Evolutionary conservation across 2,797 vertebrate species (phyloP), one percentile per base, ranked within the genome.

Genomic region (Danio kyathit): DNA sequence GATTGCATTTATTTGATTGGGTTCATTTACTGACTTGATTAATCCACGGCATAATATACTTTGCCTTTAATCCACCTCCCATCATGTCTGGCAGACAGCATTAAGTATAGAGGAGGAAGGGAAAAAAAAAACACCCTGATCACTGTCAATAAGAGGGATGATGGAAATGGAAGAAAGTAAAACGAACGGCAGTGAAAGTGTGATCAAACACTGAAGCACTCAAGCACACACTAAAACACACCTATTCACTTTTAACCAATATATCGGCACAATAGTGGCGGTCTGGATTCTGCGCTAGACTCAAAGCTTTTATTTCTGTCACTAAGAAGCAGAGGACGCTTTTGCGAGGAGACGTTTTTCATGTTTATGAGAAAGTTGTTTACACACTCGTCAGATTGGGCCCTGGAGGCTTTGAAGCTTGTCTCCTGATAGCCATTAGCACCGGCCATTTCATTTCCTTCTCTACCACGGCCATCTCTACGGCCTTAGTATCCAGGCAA

Each of bases 401-500:
- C 65, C 75, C 56, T 48, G 17, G 56, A 64, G 72, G 77, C 66
- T 60, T 63, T 41, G 29, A 70, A 63, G 17, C 61, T 46, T 17
- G 56, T 76, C 63, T 57, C 59, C 66, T 49, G 74, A 59, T 71
- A 65, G 56, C 70, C 80, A 79, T 85, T 80, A 83, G 44, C 75
- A 83, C 40, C 59, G 66, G 49, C 41, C 79, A 74, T 80, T 73
- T 79, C 17, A 79, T 79, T 77, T 74, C 69, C 63, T 52, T 40
- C 46, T 43, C 57, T 67, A 64, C 71, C 77, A 13, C 56, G 59
- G 38, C 41, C 73, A 66, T 56, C 65, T 72, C 79, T 57, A 69
- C 2, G 52, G 79, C 73, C 57, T 29, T n/a, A 3, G 86, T 86
- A 81, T 78, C 86, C 70, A 84, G 74, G 86, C 84, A 87, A 86